Base-by-base conservation (phyloP, 1,140 invertebrate species). In the Drusus annulatus region DNA sequence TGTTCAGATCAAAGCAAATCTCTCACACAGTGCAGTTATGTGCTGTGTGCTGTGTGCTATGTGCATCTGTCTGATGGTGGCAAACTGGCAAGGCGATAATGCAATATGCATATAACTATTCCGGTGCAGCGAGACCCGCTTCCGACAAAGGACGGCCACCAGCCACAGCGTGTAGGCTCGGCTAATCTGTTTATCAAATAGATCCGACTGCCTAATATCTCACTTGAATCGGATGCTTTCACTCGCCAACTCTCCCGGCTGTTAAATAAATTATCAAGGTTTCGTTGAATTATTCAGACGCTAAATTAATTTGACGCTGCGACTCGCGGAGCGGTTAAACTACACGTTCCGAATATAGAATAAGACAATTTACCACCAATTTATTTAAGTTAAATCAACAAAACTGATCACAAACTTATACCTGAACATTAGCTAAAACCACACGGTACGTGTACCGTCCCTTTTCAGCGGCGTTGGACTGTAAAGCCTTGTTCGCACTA, bases 151-250 rank as follows among this genome's bases (percentile, higher is more conserved):
- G 56, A 60, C 73, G 2, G 25, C 62, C 23, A 28, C 23, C 21
- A 28, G 71, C 71, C 21, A 45, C 69, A 19, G 10, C 28, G n/a
- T 56, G 56, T 10, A 36, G 54, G 56, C 58, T 52, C 56, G 36
- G 78, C 76, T 78, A 81, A 81, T 81, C 75, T 81, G 80, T 68
- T 81, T 81, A 81, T 81, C 80, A 81, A 81, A 81, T 23, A 65
- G 58, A 63, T 25, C 58, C 50, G 36, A 23, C 69, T 69, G 69
- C 56, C 60, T 80, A 74, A 74, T 75, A 74, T 68, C 62, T 50
- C 58, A 51, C 15, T 68, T 52, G 71, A 6, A 76, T 58, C 73
- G 17, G 73, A 36, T n/a, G 73, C 73, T 76, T 60, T 45, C 73
- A 45, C 54, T 62, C 23, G 73, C 28, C 25, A 17, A n/a, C 62